Conservation (phyloP, 2,797 vertebrate genomes). For the Sebastes hubbsi region DNA sequence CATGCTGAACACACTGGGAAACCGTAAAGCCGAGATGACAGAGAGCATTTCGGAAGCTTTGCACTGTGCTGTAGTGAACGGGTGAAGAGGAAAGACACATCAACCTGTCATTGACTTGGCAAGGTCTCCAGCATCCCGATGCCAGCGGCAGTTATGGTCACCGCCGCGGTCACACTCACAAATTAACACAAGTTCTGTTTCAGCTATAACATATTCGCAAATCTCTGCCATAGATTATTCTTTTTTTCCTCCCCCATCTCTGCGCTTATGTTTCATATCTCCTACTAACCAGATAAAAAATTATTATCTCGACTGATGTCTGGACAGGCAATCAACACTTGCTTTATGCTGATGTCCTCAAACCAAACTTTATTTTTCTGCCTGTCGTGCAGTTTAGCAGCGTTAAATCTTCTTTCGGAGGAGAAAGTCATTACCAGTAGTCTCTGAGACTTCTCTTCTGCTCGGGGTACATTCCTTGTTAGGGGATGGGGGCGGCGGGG, state of each 20-base stretch:
- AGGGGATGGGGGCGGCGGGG: neutral
- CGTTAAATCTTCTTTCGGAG: constrained; percentile 71
- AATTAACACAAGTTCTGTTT: constrained; percentile 63
- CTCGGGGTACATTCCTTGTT: constrained; percentile 70
- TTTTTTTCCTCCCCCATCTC: neutral
- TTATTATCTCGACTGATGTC: constrained; percentile 47
- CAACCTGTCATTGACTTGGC: constrained; percentile 72
- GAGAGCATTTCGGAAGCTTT: constrained; percentile 36
- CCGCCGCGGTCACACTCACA: constrained; percentile 54
- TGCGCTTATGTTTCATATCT: constrained; percentile 35
- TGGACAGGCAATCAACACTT: constrained; percentile 58
- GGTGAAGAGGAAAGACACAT: constrained; percentile 61
- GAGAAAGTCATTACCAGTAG: constrained; percentile 74
- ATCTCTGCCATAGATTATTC: constrained; percentile 32
- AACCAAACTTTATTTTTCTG: constrained; percentile 61
- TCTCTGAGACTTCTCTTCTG: constrained; percentile 61
- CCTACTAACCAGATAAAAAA: constrained; percentile 41
- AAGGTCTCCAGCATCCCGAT: constrained; percentile 12
- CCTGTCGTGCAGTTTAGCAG: constrained; percentile 49
- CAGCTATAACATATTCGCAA: constrained; percentile 29
- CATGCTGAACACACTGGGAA: constrained; percentile 10
- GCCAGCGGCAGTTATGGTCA: constrained; percentile 63
- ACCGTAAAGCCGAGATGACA: constrained; percentile 21
- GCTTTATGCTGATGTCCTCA: constrained; percentile 48
- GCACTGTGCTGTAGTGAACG: constrained; percentile 26